Base-by-base conservation (phyloP, 2,797 vertebrate genomes). In the Babyrousa celebensis region DNA sequence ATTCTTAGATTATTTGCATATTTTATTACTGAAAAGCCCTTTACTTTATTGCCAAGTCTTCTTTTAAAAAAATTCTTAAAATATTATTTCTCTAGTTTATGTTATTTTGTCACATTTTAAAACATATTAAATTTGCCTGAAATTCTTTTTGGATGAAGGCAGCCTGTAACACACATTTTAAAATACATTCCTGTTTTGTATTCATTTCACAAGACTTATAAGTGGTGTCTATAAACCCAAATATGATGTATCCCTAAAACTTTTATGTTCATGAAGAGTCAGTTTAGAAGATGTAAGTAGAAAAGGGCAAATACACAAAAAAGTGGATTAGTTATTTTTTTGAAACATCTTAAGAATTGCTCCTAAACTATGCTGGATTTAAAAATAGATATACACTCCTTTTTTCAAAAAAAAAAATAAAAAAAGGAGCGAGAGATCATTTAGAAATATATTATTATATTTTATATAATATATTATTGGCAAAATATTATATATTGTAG, bases 1-100 rank as follows among this genome's bases (percentile, higher is more conserved):
- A 96, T 85, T 95, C n/a, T 96, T 94, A 88, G 23, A 96, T 60
- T 88, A 65, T 92, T 91, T 97, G 65, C 58, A 94, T 86, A 74
- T 91, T 94, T 94, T 85, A 43, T 54, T 89, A 23, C 3, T 96
- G 12, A 16, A 88, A 97, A 91, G 4, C 2, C 6, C 4, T 96
- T 12, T 89, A 84, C 18, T 77, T 40, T 36, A 85, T 54, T 84
- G 14, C 6, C 18, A 89, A 15, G 21, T 93, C 2, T 75, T 21
- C 79, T 70, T 56, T 86, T 80, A 48, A 48, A 6, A 79, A 20
- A 9, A 86, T 84, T 62, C 25, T 52, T 48, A 82, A 72, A 63
- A 56, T 52, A 52, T 15, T 67, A 74, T 52, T 93, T 92, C 40
- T 11, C n/a, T 68, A 79, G 17, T 84, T 95, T 77, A 68, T 89